phyloP scores from a whole-genome alignment of 1,140 invertebrate species.

The Hylyphantes graminicola region DNA sequence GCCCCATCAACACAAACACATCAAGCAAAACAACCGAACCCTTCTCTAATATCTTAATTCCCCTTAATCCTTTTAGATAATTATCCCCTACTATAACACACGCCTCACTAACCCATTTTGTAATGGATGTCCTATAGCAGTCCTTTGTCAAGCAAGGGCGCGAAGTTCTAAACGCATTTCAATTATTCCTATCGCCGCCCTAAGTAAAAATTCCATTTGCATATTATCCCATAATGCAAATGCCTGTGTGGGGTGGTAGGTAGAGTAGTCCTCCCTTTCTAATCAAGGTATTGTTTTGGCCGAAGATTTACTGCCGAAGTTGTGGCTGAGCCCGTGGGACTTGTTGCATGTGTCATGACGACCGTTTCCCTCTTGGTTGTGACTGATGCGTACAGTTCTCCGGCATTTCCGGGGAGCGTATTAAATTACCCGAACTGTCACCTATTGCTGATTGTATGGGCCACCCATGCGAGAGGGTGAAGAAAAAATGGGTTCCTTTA shows the following conservation, averaged over 20 bases:
- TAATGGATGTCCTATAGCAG: not conserved
- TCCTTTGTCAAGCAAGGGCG: constrained; percentile 21
- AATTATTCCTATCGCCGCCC: constrained; percentile 19
- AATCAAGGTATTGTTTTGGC: constrained; percentile 60
- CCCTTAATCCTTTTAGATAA: not conserved
- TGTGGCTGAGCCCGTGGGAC: constrained; percentile 52
- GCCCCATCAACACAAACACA: too few relatives aligned
- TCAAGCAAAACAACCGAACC: too few relatives aligned
- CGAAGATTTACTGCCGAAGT: constrained; percentile 50
- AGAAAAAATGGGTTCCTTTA: constrained; percentile 9
- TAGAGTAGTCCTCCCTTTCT: constrained; percentile 41
- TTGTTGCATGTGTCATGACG: constrained; percentile 58
- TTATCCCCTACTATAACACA: not conserved
- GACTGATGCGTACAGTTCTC: constrained; percentile 47
- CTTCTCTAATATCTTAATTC: too few relatives aligned
- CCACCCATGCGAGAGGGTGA: constrained; percentile 26
- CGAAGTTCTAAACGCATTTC: constrained; percentile 24
- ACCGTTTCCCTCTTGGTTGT: constrained; percentile 18
- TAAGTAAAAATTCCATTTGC: constrained; percentile 54
- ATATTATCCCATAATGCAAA: constrained; percentile 47
- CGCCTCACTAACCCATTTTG: constrained; percentile 12
- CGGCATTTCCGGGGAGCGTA: constrained; percentile 56
- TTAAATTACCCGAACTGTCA: constrained; percentile 56
- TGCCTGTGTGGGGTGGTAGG: constrained; percentile 28
- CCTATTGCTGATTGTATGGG: constrained; percentile 25